These are phyloP conservation scores for Sminthopsis crassicaudata DNA, from an alignment of 2,113 vertebrate genomes.

Conservation along the genomic window DNA sequence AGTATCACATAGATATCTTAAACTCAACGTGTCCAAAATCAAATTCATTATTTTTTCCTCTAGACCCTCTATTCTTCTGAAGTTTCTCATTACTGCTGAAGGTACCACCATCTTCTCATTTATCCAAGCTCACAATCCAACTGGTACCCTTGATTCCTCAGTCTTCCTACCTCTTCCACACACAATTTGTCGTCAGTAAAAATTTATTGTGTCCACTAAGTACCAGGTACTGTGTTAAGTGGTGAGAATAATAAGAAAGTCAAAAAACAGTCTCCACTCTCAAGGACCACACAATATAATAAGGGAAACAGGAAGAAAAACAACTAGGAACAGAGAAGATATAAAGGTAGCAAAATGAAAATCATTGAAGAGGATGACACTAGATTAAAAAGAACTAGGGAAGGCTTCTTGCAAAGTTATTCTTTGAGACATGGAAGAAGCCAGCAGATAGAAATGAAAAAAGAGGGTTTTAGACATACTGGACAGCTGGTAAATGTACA, in stretches of 20 bases:
- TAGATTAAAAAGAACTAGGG: no score
- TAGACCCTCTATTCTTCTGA: background rate
- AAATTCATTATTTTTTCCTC: background rate
- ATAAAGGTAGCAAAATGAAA: no score
- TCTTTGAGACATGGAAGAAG: no score
- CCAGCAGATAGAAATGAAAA: no score
- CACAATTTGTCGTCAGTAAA: background rate
- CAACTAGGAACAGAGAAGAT: no score
- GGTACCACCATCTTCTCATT: background rate
- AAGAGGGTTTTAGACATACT: no score
- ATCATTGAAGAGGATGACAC: no score
- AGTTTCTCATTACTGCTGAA: background rate
- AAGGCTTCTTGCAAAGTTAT: no score
- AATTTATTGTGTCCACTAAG: background rate
- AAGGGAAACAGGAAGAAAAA: background rate
- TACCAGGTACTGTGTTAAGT: background rate
- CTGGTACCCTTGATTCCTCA: background rate
- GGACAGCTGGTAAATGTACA: no score
- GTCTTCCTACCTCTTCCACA: background rate
- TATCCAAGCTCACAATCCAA: background rate
- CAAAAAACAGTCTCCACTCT: no score
- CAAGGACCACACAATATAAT: no score
- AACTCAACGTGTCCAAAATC: background rate
- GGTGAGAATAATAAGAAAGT: background rate
- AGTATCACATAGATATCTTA: background rate